Evolutionary conservation across 2,797 vertebrate species (phyloP).

Genomic region (Amniataba percoides): DNA sequence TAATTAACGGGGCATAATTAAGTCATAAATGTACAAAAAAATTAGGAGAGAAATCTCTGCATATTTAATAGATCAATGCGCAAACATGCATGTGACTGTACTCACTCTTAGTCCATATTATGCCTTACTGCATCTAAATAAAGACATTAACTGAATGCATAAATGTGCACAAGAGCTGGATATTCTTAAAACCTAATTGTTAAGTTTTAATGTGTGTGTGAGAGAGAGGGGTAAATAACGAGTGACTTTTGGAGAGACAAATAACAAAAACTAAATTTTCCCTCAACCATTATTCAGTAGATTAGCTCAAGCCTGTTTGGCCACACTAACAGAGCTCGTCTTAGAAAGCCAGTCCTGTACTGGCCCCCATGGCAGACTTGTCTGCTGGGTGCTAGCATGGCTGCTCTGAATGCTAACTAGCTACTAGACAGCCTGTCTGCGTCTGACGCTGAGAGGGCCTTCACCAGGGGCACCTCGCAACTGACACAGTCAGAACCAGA

Average conservation of each 20-base stretch:
- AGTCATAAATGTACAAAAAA: slow-evolving; percentile 18
- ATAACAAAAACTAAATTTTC: not conserved
- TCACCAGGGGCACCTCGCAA: slow-evolving; percentile 89
- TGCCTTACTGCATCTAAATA: not conserved
- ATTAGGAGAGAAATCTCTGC: not conserved
- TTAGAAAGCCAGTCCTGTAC: slow-evolving; percentile 53
- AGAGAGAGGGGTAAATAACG: not conserved
- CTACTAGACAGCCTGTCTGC: slow-evolving; percentile 79
- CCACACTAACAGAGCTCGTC: slow-evolving; percentile 27
- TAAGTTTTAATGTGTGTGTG: slow-evolving; percentile 1
- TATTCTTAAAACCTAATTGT: not conserved
- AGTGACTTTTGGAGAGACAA: not conserved
- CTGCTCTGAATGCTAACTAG: slow-evolving; percentile 94
- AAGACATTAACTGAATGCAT: not conserved
- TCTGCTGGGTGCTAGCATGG: slow-evolving; percentile 86
- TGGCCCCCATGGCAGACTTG: slow-evolving; percentile 66
- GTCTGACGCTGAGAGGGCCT: slow-evolving; percentile 87
- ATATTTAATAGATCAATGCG: slow-evolving; percentile 12
- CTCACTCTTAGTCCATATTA: not conserved
- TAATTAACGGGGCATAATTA: slow-evolving; percentile 46
- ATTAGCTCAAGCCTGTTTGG: slow-evolving; percentile 38
- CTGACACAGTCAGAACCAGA: slow-evolving; percentile 93
- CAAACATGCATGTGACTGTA: not conserved
- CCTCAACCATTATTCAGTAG: slow-evolving; percentile 19
- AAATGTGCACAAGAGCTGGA: slow-evolving; percentile 10